A percentile compares a stretch with the other conserved stretches of the same genome.
These are phyloP conservation scores for Onychomys leucogaster DNA, from an alignment of 2,797 vertebrate genomes.

Conservation along the genomic window DNA sequence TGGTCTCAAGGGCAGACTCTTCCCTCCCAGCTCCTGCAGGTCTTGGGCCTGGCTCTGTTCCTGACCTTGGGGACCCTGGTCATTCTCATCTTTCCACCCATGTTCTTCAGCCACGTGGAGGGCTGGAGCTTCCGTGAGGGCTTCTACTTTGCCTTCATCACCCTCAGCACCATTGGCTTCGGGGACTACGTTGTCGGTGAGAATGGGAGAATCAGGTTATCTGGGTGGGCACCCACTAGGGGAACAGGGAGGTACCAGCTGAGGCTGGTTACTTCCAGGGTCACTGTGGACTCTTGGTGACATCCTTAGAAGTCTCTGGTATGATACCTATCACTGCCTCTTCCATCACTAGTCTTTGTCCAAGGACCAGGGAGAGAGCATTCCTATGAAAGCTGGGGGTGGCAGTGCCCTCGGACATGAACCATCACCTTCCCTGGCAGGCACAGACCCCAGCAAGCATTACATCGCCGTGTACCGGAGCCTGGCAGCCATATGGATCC, in stretches of 20 bases:
- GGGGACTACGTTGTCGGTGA: constrained; percentile 96
- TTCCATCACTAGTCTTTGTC: neutral
- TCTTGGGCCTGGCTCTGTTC: constrained; percentile 90
- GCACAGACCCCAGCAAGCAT: constrained; percentile 88
- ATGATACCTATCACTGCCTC: neutral
- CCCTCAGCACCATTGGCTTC: constrained; percentile 96
- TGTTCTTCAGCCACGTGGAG: constrained; percentile 95
- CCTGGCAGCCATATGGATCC: constrained; percentile 88
- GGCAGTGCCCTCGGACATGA: neutral
- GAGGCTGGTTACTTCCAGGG: neutral
- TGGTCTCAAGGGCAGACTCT: constrained; percentile 2
- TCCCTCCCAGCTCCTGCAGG: constrained; percentile 88
- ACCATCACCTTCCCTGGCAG: constrained; percentile 77
- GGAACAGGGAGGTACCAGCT: neutral
- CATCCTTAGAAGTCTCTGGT: neutral
- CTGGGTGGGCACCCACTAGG: neutral
- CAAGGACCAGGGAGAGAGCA: neutral
- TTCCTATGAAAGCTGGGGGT: neutral
- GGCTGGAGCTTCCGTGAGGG: constrained; percentile 95
- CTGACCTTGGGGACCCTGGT: constrained; percentile 91
- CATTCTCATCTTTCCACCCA: constrained; percentile 92
- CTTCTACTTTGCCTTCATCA: constrained; percentile 97
- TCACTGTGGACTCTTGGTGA: neutral
- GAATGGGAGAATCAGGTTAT: constrained; percentile 51
- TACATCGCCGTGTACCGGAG: constrained; percentile 88